Conservation (phyloP, 2,797 vertebrate species). For the Limosa lapponica region DNA sequence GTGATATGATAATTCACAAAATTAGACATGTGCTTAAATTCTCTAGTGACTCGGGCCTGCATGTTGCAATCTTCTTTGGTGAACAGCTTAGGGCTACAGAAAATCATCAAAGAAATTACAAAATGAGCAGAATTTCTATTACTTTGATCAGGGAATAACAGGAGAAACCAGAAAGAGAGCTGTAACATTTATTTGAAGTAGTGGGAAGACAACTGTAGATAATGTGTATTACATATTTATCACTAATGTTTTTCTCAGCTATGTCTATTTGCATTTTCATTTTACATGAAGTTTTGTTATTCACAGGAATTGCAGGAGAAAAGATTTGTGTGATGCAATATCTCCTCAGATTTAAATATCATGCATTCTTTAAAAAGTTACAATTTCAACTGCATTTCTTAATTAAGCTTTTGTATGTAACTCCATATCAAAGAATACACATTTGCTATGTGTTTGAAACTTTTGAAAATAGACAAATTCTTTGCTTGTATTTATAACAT, state of each 20-base stretch:
- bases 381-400: not conserved
- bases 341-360: not conserved
- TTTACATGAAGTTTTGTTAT: not conserved
- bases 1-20: conserved; percentile 48
- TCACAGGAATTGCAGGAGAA: not conserved
- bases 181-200: conserved; percentile 25
- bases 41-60: conserved; percentile 27
- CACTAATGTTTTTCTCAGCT: not conserved
- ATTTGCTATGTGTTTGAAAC: not conserved
- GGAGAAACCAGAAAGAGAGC: conserved; percentile 1
- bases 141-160: conserved; percentile 64
- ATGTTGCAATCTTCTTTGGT: conserved; percentile 27
- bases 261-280: not conserved
- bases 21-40: conserved; percentile 40
- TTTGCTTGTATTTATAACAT: not conserved
- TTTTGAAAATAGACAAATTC: not conserved
- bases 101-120: conserved; percentile 68
- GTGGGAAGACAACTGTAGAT: conserved; percentile 4
- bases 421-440: not conserved
- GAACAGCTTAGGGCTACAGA: conserved; percentile 62
- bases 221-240: conserved; percentile 17
- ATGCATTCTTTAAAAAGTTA: not conserved
- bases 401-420: not conserved
- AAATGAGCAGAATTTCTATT: conserved; percentile 54
- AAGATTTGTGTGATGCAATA: not conserved